Evolutionary conservation across 1,140 invertebrate species (phyloP), one percentile per base, ranked within the genome.

Genomic region (Drosophila truncata): DNA sequence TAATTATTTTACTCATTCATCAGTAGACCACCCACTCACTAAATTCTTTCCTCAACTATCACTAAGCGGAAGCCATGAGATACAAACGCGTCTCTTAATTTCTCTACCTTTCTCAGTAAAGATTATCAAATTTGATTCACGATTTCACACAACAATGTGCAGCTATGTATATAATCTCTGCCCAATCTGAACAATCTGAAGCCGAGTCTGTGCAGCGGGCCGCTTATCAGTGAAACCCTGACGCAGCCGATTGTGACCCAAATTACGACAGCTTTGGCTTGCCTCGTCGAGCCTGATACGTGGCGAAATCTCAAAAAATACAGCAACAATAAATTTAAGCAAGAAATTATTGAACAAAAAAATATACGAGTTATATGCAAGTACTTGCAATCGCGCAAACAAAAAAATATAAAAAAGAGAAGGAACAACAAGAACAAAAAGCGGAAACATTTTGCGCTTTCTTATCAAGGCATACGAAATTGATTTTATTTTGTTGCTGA

Each of bases 321-420:
- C 54, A 79, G 52, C 61, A 82, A 69, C 59, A 82, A 62, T 46
- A 71, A 84, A 88, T 81, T 88, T 90, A 65, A 88, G 74, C 80
- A 90, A 88, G 81, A 88, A 87, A 88, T 85, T 73, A 88, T 90
- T 90, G 85, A 90, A 86, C 76, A 88, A 71, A 84, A 88, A 85
- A 81, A 29, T 50, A 62, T 44, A 42, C 39, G n/a, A 42, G 39
- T 42, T 31, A 60, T 46, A 52, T 20, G 31, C 49, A 57, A 57
- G 59, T 63, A 71, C 70, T 62, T 84, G 55, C 59, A 83, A 85
- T 83, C 81, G 64, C 39, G 46, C 71, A 74, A 67, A 64, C 42
- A 80, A 66, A 77, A 76, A 81, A 60, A 14, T 59, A 46, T 25
- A 52, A 69, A n/a, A 27, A 11, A 27, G 9, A 49, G 9, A 16